These are phyloP conservation scores for Microplitis demolitor DNA, from an alignment of 1,140 invertebrate species.

Conservation along the genomic window DNA sequence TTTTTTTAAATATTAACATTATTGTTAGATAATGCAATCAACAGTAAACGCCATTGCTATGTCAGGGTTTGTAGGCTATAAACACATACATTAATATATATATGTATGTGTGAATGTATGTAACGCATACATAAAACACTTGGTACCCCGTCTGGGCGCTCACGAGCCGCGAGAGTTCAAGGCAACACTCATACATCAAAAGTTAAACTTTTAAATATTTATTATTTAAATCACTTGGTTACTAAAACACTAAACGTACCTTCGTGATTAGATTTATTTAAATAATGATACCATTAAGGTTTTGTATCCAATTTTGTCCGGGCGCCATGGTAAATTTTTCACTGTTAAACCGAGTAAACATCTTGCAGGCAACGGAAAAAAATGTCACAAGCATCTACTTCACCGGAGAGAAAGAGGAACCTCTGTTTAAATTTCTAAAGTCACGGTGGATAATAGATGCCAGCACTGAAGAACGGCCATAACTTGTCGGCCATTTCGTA, in stretches of 20 bases:
- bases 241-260: conserved; percentile 32
- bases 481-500: too few species aligned
- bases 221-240: neutral
- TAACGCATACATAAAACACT: conserved; percentile 16
- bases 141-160: conserved; percentile 18
- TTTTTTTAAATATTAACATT: conserved; percentile 4
- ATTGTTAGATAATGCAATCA: conserved; percentile 19
- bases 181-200: too few species aligned
- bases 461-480: neutral
- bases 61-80: conserved; percentile 59
- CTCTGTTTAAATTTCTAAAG: conserved; percentile 43
- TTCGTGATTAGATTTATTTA: conserved; percentile 46
- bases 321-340: conserved; percentile 45
- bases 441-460: conserved; percentile 38
- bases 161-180: neutral
- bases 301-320: conserved; percentile 43
- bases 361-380: conserved; percentile 56
- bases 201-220: neutral
- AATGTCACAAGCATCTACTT: conserved; percentile 56
- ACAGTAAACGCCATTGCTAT: conserved; percentile 39
- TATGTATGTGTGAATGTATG: neutral
- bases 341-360: conserved; percentile 54
- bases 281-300: conserved; percentile 42
- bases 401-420: conserved; percentile 49
- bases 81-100: conserved; percentile 42